These are phyloP conservation scores for Sebastes flavidus DNA, from an alignment of 2,797 vertebrate species.

Conservation along the genomic window DNA sequence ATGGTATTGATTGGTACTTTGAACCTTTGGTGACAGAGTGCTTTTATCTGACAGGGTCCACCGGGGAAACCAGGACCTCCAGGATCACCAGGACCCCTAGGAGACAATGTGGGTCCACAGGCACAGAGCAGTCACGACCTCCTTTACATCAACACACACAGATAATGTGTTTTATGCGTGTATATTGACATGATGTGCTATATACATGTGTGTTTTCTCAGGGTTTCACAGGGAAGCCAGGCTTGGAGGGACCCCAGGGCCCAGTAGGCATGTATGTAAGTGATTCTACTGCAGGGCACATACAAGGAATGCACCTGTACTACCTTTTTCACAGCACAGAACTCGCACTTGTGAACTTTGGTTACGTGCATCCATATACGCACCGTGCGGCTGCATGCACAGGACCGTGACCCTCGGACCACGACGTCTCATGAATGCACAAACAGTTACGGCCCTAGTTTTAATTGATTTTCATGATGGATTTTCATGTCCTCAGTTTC, in stretches of 20 bases:
- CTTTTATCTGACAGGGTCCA: constrained; percentile 79
- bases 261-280: constrained; percentile 92
- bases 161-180: neutral
- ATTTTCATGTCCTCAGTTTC: neutral
- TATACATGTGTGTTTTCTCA: constrained; percentile 57
- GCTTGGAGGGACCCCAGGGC: constrained; percentile 87
- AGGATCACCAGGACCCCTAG: constrained; percentile 78
- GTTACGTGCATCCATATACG: neutral
- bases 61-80: constrained; percentile 76
- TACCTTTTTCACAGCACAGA: constrained; percentile 1
- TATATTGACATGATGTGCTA: neutral
- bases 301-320: constrained; percentile 4
- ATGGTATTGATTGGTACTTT: neutral
- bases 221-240: constrained; percentile 88
- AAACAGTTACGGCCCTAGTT: neutral
- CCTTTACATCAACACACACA: neutral
- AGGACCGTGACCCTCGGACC: neutral
- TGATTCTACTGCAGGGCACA: constrained; percentile 65
- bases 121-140: neutral
- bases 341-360: too few relatives aligned
- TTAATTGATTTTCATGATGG: neutral
- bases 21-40: neutral
- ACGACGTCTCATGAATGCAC: neutral
- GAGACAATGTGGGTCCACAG: constrained; percentile 81
- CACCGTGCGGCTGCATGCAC: neutral